phyloP scores from a whole-genome alignment of 1,140 invertebrate genomes.

The Anastrepha obliqua region DNA sequence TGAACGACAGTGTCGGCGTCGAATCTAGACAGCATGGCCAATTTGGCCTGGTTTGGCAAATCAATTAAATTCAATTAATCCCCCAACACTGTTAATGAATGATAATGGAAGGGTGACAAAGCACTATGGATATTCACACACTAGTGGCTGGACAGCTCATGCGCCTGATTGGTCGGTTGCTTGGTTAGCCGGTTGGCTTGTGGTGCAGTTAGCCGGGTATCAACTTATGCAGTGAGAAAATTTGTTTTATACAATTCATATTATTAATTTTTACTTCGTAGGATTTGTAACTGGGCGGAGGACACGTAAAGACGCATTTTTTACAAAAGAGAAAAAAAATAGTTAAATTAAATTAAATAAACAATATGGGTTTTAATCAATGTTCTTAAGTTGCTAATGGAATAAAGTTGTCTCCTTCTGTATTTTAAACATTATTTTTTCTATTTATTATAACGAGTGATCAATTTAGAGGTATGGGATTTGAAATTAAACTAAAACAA shows the following conservation, averaged over 20 bases:
- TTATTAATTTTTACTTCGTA: too few species aligned
- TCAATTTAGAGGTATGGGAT: too few species aligned
- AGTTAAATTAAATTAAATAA: too few species aligned
- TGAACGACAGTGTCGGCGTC: conserved; percentile 56
- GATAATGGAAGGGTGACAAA: conserved; percentile 73
- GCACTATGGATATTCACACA: conserved; percentile 56
- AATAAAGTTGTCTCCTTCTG: too few species aligned
- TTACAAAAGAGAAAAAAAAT: too few species aligned
- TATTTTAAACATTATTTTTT: too few species aligned
- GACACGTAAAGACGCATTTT: too few species aligned
- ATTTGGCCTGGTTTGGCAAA: conserved; percentile 74
- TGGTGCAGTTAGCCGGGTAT: not conserved
- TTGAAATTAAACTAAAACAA: too few species aligned
- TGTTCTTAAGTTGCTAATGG: too few species aligned
- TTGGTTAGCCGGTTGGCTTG: not conserved
- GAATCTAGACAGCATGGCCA: conserved; percentile 69
- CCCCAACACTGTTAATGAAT: conserved; percentile 71
- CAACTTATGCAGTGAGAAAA: conserved; percentile 15
- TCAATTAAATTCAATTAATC: conserved; percentile 75
- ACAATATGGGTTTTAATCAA: too few species aligned
- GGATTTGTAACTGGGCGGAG: too few species aligned
- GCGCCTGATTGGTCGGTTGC: conserved; percentile 6
- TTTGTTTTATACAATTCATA: not conserved
- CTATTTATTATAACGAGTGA: too few species aligned
- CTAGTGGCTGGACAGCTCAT: not conserved